Percentiles rank a stretch among this genome's conserved stretches.
phyloP scores from a whole-genome alignment of 2,113 vertebrate species.

The Opisthocomus hoazin region DNA sequence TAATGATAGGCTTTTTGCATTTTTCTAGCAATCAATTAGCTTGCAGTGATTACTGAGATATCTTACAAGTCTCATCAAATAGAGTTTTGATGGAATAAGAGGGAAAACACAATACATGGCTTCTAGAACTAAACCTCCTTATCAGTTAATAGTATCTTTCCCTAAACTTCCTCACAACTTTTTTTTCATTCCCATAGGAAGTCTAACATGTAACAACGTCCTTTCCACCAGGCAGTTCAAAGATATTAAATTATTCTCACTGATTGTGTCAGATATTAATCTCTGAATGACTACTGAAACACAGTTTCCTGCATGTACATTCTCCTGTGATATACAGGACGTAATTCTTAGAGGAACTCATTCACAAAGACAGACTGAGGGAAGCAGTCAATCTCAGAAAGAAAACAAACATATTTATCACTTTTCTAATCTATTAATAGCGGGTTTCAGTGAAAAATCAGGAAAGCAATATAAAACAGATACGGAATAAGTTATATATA shows the following conservation, averaged over 20 bases:
- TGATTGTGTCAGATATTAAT: neutral
- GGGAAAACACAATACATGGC: neutral
- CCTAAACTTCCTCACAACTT: neutral
- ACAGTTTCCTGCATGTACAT: neutral
- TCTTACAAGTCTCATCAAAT: neutral
- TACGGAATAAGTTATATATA: neutral
- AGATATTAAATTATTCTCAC: neutral
- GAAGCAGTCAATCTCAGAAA: neutral
- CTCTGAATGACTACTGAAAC: neutral
- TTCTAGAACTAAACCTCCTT: neutral
- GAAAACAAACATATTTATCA: neutral
- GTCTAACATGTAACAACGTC: neutral
- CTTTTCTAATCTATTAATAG: neutral
- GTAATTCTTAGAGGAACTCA: neutral
- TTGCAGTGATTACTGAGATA: neutral
- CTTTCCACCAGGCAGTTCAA: neutral
- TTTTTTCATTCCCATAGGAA: neutral
- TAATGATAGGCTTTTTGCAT: neutral
- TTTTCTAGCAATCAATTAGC: neutral
- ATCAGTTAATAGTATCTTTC: neutral
- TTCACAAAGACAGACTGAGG: neutral
- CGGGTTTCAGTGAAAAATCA: neutral
- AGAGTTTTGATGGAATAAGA: neutral
- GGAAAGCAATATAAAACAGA: neutral
- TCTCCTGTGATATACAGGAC: neutral